These are phyloP conservation scores for Nematostella vectensis DNA, from an alignment of 92 coral and sea anemone genomes.

Conservation along the genomic window DNA sequence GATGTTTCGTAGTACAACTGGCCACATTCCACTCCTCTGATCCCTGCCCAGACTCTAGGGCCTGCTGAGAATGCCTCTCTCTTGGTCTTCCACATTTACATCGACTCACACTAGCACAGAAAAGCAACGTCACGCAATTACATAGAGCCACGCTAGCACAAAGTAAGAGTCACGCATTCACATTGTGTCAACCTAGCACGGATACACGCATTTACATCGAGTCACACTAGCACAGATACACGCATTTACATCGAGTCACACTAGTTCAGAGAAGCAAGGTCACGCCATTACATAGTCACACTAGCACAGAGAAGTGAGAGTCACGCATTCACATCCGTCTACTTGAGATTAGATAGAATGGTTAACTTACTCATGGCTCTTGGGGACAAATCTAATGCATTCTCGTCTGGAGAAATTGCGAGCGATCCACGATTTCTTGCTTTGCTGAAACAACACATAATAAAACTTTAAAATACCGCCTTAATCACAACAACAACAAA, in stretches of 20 bases:
- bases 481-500: no score
- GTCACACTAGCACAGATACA: no score
- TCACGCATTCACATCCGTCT: no score
- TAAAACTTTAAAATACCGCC: no score
- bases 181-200: no score
- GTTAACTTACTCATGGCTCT: constrained; percentile 25
- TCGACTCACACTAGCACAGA: constrained; percentile 16
- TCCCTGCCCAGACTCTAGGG: constrained; percentile 21
- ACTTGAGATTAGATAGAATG: no score
- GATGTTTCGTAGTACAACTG: constrained; percentile 64
- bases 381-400: constrained; percentile 65
- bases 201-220: no score
- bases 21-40: constrained; percentile 70
- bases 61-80: constrained; percentile 31
- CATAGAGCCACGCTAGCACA: no score
- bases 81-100: constrained; percentile 74
- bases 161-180: neutral
- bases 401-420: constrained; percentile 55
- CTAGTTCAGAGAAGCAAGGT: no score
- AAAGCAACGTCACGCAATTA: neutral
- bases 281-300: no score
- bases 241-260: no score
- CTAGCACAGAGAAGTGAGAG: no score
- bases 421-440: constrained; percentile 87
- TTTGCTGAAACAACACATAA: constrained; percentile 37